Evolutionary conservation across 2,888 invertebrate genomes (phyloP).

Genomic region (Petrophora chlorosata): DNA sequence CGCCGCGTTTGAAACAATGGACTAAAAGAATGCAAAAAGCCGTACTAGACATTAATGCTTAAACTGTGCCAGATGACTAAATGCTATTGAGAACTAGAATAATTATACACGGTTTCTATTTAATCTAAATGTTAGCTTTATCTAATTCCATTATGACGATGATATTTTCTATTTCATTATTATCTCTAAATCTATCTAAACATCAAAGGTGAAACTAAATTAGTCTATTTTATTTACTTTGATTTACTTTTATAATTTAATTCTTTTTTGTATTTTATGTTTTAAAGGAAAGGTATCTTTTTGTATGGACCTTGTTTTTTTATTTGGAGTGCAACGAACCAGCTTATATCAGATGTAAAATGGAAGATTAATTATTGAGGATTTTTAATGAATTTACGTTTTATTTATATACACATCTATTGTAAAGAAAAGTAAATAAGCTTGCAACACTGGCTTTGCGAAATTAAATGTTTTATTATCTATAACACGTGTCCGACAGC

Average conservation of each 20-base stretch:
- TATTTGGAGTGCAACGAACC: too few relatives aligned
- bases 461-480: too few relatives aligned
- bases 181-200: constrained; percentile 8
- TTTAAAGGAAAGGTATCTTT: too few relatives aligned
- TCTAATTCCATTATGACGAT: constrained; percentile 3
- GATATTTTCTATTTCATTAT: constrained; percentile 10
- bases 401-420: too few relatives aligned
- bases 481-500: too few relatives aligned
- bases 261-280: constrained; percentile 2
- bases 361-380: too few relatives aligned
- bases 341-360: too few relatives aligned
- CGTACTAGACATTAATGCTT: constrained; percentile 6
- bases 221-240: constrained; percentile 20
- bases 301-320: too few relatives aligned
- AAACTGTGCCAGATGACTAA: constrained; percentile 17
- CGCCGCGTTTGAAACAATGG: constrained; percentile 16
- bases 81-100: constrained; percentile 1
- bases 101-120: constrained; percentile 1
- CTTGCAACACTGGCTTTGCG: too few relatives aligned
- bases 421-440: too few relatives aligned
- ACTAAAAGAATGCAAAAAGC: constrained; percentile 28
- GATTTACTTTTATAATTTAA: constrained; percentile 14
- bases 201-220: constrained; percentile 22
- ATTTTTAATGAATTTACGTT: too few relatives aligned
- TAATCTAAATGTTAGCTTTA: constrained; percentile 6